Evolutionary conservation across 2,113 vertebrate species (phyloP), one percentile per base, ranked within the genome.

Genomic region (Eonycteris spelaea): DNA sequence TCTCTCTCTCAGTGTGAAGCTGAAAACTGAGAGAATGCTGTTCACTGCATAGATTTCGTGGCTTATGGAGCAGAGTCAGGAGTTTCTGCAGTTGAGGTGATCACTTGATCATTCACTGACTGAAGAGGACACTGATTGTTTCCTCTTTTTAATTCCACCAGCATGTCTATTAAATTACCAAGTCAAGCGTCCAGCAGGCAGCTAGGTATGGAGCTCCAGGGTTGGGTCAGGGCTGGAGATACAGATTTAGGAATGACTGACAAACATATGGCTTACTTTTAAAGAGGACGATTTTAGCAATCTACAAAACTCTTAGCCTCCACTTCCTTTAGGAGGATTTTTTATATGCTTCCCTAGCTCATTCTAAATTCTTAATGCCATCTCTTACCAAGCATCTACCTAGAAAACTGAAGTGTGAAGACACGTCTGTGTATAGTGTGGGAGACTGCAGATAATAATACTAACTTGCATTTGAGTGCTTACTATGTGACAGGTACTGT

Each of bases 361-460:
- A 45, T 92, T 93, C 38, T 90, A 19, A 68, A 38, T 91, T 63
- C 75, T 80, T 70, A 51, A 53, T 93, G 28, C 22, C 15, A 33
- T 83, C 10, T 87, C 26, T 84, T 95, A 90, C 8, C 63, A 83
- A 43, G 19, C 14, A 59, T 75, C 84, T 79, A 57, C 86, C 21
- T 74, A 79, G 87, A 90, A 93, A 95, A 90, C 21, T 86, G 61
- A 77, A 38, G 15, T 93, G 40, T 84, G 75, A 78, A 92, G 65
- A 75, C 43, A 68, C 40, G 88, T 70, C 12, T 73, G 15, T 84
- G n/a, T 55, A 13, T 28, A 67, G 24, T 78, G n/a, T 40, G 35
- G 83, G 63, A 86, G 48, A 79, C 24, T 38, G 0, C 33, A 70
- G 68, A 55, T 61, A 68, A 38, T 92, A 59, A 26, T 70, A 70